Base-by-base conservation (phyloP, 2,113 vertebrate species). In the Boulengeromyrus knoepffleri region DNA sequence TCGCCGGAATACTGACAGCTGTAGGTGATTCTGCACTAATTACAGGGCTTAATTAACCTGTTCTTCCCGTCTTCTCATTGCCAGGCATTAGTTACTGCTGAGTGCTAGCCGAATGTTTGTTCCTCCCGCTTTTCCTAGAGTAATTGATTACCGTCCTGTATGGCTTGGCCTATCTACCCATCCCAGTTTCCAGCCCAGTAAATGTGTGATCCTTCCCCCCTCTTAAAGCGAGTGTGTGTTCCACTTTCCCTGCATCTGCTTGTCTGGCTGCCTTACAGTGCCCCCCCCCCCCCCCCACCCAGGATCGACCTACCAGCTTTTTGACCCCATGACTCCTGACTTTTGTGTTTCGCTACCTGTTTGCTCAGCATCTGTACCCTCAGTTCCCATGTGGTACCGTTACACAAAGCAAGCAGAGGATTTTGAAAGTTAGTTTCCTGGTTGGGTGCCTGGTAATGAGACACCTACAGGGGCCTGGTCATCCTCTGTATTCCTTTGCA, bases 401-500 rank as follows among this genome's bases (percentile, higher is more conserved):
- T 70, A 31, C 24, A 27, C 31, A 77, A 31, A 77, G 31, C 31
- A 77, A 36, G 70, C 1, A 39, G 70, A 17, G 31, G n/a, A 36
- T 12, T 31, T 31, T 77, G 39, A 39, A 15, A 39, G 36, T 17
- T 77, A 42, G 36, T 42, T 36, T 42, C 13, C 45, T n/a, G 45
- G 8, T n/a, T 24, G 45, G 19, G 83, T 24, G 49, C 50, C n/a
- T 87, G 31, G 49, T 56, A 50, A 50, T 24, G 4, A 19, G 50
- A 56, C 10, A 3, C 7, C 1, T 12, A 1, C 31, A 10, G 24
- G 10, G 46, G 24, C 2, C 27, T 15, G 50, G 4, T 50, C 49
- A 21, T 17, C 85, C 50, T 53, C 62, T 87, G 24, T 86, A 27
- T 36, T 10, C 49, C 42, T 66, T 93, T 93, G 77, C 92, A 97